A percentile compares a stretch with the other conserved stretches of the same genome.
phyloP scores from a whole-genome alignment of 1,140 invertebrate species.

The Temnothorax nylanderi region DNA sequence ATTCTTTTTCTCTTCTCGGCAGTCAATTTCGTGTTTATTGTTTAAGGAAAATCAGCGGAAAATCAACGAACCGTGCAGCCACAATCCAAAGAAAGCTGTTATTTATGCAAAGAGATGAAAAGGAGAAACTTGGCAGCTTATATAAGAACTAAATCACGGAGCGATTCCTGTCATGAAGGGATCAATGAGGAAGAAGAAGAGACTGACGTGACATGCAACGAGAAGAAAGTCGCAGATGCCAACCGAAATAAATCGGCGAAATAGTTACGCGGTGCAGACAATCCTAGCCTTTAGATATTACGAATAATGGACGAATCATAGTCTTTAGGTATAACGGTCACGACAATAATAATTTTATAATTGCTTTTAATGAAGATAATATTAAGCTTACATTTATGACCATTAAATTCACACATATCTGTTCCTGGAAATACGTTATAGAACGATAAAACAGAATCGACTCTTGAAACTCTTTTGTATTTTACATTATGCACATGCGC shows the following conservation, averaged over 20 bases:
- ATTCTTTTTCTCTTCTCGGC: not conserved
- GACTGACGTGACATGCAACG: conserved; percentile 10
- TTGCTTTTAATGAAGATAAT: not conserved
- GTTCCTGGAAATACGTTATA: conserved; percentile 8
- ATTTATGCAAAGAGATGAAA: conserved; percentile 87
- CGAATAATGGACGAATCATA: no score
- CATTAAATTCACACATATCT: not conserved
- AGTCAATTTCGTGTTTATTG: conserved; percentile 23
- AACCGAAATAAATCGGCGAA: conserved; percentile 49
- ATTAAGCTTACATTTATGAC: not conserved
- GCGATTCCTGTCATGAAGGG: conserved; percentile 85
- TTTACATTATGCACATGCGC: not conserved
- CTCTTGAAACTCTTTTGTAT: not conserved
- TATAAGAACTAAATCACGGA: conserved; percentile 85
- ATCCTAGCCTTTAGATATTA: not conserved
- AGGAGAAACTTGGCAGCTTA: conserved; percentile 86
- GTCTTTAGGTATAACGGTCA: not conserved
- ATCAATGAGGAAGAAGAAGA: conserved; percentile 86
- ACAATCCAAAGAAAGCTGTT: conserved; percentile 83
- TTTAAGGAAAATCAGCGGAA: conserved; percentile 79
- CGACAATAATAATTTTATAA: not conserved
- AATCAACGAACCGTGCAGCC: conserved; percentile 67
- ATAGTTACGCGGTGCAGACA: conserved; percentile 1
- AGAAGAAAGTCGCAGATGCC: conserved; percentile 39
- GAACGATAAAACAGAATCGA: not conserved